These are phyloP conservation scores for Meandrusa payeni DNA, from an alignment of 2,888 invertebrate species.

Conservation along the genomic window DNA sequence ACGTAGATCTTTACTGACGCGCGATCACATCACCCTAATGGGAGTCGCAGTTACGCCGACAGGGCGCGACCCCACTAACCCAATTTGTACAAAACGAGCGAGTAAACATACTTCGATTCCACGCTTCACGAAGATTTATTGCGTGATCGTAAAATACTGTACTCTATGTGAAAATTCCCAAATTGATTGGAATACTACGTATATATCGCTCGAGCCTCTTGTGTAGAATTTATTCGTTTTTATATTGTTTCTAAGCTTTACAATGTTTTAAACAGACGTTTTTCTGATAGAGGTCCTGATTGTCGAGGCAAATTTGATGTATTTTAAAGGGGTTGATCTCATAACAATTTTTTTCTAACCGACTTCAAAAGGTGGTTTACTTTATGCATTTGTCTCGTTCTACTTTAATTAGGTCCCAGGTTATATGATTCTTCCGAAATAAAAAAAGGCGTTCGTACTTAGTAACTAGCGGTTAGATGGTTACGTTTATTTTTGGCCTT, in stretches of 20 bases:
- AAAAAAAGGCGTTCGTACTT: too few relatives aligned
- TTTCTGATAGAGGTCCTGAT: too few relatives aligned
- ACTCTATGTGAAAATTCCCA: conserved; percentile 44
- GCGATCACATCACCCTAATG: conserved; percentile 64
- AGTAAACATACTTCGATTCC: conserved; percentile 62
- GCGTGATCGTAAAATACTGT: conserved; percentile 59
- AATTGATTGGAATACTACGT: conserved; percentile 46
- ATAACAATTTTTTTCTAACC: too few relatives aligned
- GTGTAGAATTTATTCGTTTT: conserved; percentile 31
- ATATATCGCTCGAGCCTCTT: conserved; percentile 24
- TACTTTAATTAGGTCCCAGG: too few relatives aligned
- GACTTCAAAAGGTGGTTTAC: too few relatives aligned
- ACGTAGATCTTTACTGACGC: conserved; percentile 54
- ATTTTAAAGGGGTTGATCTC: too few relatives aligned
- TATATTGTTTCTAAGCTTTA: conserved; percentile 35
- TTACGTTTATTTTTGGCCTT: too few relatives aligned
- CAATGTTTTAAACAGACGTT: too few relatives aligned
- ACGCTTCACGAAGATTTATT: conserved; percentile 59
- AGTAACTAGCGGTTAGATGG: too few relatives aligned
- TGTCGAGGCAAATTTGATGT: too few relatives aligned
- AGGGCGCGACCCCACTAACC: conserved; percentile 64
- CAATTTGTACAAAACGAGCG: conserved; percentile 67
- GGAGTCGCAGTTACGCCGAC: conserved; percentile 63
- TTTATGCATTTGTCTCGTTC: too few relatives aligned
- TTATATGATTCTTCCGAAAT: too few relatives aligned